phyloP scores from a whole-genome alignment of 2,113 vertebrate species.

The Prunella fulvescens region DNA sequence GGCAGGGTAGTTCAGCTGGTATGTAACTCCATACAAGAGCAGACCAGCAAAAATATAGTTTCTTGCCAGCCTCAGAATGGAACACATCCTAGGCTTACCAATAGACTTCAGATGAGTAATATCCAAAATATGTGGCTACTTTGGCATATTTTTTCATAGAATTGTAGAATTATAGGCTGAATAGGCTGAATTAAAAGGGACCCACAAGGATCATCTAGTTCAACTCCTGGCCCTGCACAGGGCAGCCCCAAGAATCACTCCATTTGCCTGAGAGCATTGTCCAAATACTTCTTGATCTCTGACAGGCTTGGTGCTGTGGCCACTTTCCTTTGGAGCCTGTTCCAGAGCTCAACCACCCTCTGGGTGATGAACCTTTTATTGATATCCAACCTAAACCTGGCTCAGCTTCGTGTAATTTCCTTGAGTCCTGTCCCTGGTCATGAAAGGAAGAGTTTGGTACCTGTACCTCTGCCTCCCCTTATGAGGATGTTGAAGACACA shows the following conservation, averaged over 20 bases:
- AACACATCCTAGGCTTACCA: neutral
- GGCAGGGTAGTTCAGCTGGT: neutral
- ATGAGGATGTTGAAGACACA: neutral
- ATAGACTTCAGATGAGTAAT: neutral
- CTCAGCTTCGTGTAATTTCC: neutral
- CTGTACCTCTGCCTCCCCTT: neutral
- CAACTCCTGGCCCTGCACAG: neutral
- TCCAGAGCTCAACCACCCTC: neutral
- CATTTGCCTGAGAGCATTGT: neutral
- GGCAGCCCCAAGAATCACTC: neutral
- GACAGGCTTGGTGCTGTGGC: neutral
- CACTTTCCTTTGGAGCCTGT: neutral
- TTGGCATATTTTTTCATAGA: neutral
- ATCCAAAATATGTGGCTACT: neutral
- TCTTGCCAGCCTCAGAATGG: neutral
- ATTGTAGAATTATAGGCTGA: neutral
- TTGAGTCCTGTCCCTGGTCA: neutral
- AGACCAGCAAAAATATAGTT: neutral
- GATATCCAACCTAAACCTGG: neutral
- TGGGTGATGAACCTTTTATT: neutral
- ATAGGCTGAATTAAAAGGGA: neutral
- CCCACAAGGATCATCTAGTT: neutral
- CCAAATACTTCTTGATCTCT: neutral
- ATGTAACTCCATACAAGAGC: neutral
- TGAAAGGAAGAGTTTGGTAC: neutral